Base-by-base conservation (phyloP, 2,797 vertebrate species). In the Synaphobranchus kaupii region DNA sequence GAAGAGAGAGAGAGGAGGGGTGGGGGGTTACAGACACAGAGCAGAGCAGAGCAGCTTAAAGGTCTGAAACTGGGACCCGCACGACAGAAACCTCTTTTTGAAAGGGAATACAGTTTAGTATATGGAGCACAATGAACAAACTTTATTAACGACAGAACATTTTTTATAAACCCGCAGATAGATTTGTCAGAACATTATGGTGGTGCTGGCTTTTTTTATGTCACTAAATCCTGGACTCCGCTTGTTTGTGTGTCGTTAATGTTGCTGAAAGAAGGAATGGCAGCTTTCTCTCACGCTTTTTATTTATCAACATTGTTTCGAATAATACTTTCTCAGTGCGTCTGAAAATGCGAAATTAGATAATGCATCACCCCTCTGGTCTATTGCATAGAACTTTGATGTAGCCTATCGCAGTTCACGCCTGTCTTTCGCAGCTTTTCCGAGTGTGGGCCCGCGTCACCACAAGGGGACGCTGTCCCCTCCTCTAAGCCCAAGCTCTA, bases 391-490 rank as follows among this genome's bases (percentile, higher is more conserved):
- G 31, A 73, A 17, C 31, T 25, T 25, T 25, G n/a, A 28, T 60
- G 66, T 81, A 28, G 87, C 28, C 20, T 31, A 47, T 83, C 13
- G 7, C 13, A 52, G 6, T 56, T 34, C 50, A 13, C 34, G 4
- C 9, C 52, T 17, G 28, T 60, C 83, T 10, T 25, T 56, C 82
- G 63, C 52, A 84, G 58, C 28, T 17, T 63, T 48, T 86, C 39
- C 39, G 20, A 48, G 48, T 34, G 47, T 52, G 52, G 73, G 68
- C 47, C 71, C 20, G 76, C 84, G 50, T 52, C 90, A 52, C 86
- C 86, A 71, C 85, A 47, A 91, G 86, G 89, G 84, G 86, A 68
- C 91, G 91, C 94, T 89, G 84, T 71, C 90, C 91, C 91, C 84
- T n/a, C 34, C 31, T 66, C 3, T 66, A 22, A 22, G 20, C 3